Evolutionary conservation across 1,140 invertebrate species (phyloP).

Genomic region (Drosophila micromelanica): DNA sequence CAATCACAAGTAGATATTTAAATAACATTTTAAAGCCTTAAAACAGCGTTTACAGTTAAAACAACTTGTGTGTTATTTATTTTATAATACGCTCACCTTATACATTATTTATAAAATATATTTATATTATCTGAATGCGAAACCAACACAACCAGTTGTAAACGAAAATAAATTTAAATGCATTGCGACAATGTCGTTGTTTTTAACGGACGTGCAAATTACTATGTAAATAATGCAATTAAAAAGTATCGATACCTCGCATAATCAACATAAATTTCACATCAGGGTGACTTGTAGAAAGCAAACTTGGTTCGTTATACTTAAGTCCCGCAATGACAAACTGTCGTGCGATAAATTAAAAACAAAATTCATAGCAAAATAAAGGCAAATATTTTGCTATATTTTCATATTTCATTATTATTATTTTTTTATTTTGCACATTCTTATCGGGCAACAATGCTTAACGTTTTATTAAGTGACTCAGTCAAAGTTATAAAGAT

Average conservation of each 20-base stretch:
- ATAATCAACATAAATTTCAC: conserved; percentile 29
- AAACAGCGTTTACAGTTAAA: background rate
- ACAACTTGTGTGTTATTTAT: background rate
- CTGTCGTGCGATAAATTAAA: conserved; percentile 31
- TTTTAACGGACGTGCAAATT: conserved; percentile 6
- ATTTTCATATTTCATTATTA: conserved; percentile 2
- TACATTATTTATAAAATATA: background rate
- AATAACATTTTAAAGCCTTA: background rate
- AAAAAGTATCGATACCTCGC: conserved; percentile 16
- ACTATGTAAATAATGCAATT: conserved; percentile 41
- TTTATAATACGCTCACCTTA: no score
- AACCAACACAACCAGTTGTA: background rate
- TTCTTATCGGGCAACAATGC: conserved; percentile 46
- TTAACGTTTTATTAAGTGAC: conserved; percentile 61
- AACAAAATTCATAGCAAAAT: conserved; percentile 38
- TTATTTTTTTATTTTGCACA: conserved; percentile 12
- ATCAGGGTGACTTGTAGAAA: conserved; percentile 27
- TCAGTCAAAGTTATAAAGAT: conserved; percentile 32
- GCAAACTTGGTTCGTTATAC: conserved; percentile 23
- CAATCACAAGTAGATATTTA: conserved; percentile 5
- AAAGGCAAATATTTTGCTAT: conserved; percentile 25
- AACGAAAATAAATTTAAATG: conserved; percentile 5
- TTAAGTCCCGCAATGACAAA: conserved; percentile 29
- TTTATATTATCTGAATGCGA: background rate
- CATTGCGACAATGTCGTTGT: conserved; percentile 3